These are phyloP conservation scores for Netelia inedita DNA, from an alignment of 2,888 invertebrate species.

Conservation along the genomic window DNA sequence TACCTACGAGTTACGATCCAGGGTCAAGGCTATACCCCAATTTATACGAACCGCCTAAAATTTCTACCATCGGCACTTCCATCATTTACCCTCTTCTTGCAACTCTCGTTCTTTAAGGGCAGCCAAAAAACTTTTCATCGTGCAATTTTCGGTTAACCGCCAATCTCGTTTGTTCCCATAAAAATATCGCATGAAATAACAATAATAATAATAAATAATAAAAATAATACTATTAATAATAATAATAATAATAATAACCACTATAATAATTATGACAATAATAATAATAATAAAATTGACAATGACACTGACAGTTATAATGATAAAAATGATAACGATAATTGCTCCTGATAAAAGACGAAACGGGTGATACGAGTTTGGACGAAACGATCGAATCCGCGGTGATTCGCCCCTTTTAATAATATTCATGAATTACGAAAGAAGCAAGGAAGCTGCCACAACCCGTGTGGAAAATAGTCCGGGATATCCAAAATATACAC, in stretches of 20 bases:
- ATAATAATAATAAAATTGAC: not conserved
- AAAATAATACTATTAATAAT: not conserved
- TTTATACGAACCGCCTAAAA: conserved; percentile 30
- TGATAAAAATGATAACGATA: conserved; percentile 3
- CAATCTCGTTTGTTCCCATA: conserved; percentile 31
- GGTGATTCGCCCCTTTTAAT: conserved; percentile 2
- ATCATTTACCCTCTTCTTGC: conserved; percentile 7
- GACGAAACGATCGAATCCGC: not conserved
- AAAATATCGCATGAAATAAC: not conserved
- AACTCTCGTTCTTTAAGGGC: not conserved
- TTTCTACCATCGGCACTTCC: conserved; percentile 9
- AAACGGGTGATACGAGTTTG: not conserved
- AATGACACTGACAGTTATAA: not conserved
- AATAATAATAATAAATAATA: not conserved
- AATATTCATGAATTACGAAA: conserved; percentile 37
- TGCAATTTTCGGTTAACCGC: conserved; percentile 21
- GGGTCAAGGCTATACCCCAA: conserved; percentile 75
- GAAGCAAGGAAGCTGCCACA: not conserved
- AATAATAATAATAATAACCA: not conserved
- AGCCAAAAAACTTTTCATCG: not conserved
- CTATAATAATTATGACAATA: not conserved
- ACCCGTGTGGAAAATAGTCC: no score
- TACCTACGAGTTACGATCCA: conserved; percentile 72
- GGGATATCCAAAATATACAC: no score
- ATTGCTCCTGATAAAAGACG: not conserved